Percentiles rank a stretch among this genome's conserved stretches.
These are phyloP conservation scores for Uropetala carovei DNA, from an alignment of 2,888 invertebrate genomes.

Conservation along the genomic window DNA sequence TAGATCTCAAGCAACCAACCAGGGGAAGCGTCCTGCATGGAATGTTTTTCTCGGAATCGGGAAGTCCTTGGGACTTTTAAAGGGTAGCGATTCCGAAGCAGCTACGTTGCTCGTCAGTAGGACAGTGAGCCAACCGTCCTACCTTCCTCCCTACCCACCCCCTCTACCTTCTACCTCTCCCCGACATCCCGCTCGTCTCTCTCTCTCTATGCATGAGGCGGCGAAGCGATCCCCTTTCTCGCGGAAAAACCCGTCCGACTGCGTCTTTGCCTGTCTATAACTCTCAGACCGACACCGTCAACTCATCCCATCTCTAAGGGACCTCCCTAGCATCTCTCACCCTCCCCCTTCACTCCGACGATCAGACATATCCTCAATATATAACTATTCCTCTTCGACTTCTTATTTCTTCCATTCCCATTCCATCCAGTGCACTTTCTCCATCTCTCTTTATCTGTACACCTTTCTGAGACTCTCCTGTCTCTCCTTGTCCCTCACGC, in stretches of 20 bases:
- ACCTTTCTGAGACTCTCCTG: no score
- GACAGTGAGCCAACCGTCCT: neutral
- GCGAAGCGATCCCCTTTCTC: neutral
- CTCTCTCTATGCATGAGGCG: no score
- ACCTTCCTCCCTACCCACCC: neutral
- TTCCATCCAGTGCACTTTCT: no score
- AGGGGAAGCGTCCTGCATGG: neutral
- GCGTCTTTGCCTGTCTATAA: neutral
- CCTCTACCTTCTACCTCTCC: neutral
- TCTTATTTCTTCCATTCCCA: no score
- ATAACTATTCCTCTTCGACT: no score
- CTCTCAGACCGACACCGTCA: no score
- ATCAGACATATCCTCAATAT: no score
- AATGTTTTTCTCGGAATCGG: constrained; percentile 50
- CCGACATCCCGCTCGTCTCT: no score
- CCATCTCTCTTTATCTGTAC: no score
- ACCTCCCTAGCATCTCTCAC: no score
- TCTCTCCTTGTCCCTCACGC: no score
- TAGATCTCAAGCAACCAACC: neutral
- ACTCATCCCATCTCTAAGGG: neutral
- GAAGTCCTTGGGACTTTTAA: constrained; percentile 54
- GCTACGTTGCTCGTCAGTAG: constrained; percentile 27
- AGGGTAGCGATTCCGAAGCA: neutral
- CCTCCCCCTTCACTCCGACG: neutral
- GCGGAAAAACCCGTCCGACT: neutral